phyloP scores from a whole-genome alignment of 2,888 invertebrate species.

The Leptinotarsa juncta region DNA sequence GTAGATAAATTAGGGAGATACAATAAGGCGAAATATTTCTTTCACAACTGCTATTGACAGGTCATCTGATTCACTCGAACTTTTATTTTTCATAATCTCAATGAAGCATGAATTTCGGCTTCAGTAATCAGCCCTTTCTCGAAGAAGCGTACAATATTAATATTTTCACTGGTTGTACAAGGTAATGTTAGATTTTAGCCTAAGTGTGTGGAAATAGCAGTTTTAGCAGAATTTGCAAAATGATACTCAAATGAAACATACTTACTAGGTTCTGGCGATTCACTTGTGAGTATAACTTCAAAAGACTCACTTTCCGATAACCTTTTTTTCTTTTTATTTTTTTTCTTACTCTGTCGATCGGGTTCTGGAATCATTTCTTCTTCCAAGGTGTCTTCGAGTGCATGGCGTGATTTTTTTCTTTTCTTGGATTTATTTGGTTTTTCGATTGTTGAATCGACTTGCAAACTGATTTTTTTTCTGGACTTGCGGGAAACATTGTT shows the following conservation, averaged over 20 bases:
- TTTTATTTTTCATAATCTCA: neutral
- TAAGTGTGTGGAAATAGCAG: no score
- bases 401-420: constrained; percentile 24
- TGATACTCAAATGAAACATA: neutral
- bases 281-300: no score
- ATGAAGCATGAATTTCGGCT: no score
- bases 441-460: neutral
- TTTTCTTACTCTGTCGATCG: constrained; percentile 16
- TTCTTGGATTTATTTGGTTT: constrained; percentile 17
- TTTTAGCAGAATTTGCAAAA: neutral
- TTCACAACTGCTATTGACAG: no score
- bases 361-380: constrained; percentile 4
- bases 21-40: no score
- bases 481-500: neutral
- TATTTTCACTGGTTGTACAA: no score
- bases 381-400: neutral
- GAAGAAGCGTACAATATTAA: no score
- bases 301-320: no score
- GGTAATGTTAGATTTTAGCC: no score
- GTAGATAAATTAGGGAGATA: no score
- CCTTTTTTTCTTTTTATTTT: constrained; percentile 24
- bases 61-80: neutral
- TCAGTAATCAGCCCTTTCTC: no score
- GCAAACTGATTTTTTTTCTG: neutral
- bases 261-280: no score